Evolutionary conservation across 1,140 invertebrate genomes (phyloP).

Genomic region (Pygmarrhopalites habei): DNA sequence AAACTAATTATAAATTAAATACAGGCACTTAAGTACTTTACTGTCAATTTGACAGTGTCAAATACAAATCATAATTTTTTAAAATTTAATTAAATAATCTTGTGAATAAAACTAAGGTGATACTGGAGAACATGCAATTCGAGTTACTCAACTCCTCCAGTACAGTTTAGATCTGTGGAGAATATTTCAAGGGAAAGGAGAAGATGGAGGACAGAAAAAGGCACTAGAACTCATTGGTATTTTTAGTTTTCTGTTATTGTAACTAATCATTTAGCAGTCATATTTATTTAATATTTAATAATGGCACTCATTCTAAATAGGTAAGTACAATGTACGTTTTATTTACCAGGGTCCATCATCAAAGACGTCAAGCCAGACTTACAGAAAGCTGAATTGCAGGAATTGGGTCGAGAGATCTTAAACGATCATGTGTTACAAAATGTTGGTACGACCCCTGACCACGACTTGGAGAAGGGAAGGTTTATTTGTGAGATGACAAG

Average conservation of each 20-base stretch:
- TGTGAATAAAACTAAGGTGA: no score
- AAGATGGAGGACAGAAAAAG: no score
- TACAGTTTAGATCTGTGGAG: constrained; percentile 4
- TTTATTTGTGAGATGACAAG: constrained; percentile 98
- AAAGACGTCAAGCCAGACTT: not conserved
- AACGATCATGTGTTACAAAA: constrained; percentile 93
- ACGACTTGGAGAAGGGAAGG: constrained; percentile 97
- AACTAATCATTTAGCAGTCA: no score
- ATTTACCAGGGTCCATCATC: not conserved
- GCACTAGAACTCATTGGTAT: not conserved
- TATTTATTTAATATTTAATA: no score
- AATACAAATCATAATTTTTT: not conserved
- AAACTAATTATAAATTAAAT: no score
- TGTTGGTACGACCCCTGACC: constrained; percentile 95
- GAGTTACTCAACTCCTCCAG: not conserved
- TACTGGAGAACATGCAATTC: not conserved
- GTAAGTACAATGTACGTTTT: no score
- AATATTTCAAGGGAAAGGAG: not conserved
- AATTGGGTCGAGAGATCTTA: constrained; percentile 11
- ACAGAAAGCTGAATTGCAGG: not conserved
- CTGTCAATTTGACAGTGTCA: not conserved
- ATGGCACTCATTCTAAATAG: no score
- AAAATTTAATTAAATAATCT: not conserved
- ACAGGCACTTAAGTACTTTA: no score
- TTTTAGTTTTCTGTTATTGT: not conserved